Percentiles rank a stretch among this genome's conserved stretches.
These are phyloP conservation scores for Aleiodes testaceus DNA, from an alignment of 2,888 invertebrate species.

Conservation along the genomic window DNA sequence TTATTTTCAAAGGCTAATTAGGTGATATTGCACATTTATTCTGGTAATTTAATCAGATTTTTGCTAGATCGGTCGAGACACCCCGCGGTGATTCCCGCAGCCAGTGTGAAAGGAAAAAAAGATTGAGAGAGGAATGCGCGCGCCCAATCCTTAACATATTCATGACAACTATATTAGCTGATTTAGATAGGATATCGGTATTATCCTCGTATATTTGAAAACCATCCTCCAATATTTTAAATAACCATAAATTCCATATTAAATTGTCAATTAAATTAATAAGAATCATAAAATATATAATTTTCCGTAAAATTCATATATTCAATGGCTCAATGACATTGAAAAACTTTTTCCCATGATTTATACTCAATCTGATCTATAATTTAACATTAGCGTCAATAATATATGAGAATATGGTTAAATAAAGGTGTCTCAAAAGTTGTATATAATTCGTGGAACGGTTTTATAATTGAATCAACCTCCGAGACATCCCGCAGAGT, in stretches of 20 bases:
- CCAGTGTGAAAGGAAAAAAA: constrained; percentile 18
- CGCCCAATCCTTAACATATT: constrained; percentile 68
- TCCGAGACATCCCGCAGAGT: constrained; percentile 63
- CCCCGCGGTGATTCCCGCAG: constrained; percentile 66
- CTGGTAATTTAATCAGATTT: constrained; percentile 68
- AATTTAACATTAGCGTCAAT: constrained; percentile 28
- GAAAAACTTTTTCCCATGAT: not conserved
- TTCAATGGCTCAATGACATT: constrained; percentile 29
- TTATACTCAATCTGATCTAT: not conserved
- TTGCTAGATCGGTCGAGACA: constrained; percentile 71
- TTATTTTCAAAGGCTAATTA: not conserved
- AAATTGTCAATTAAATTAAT: too few relatives aligned
- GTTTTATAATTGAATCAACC: constrained; percentile 67
- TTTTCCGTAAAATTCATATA: constrained; percentile 34
- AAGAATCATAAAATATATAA: too few relatives aligned
- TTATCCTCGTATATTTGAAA: constrained; percentile 59
- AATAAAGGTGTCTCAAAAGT: constrained; percentile 46
- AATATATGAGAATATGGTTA: constrained; percentile 36
- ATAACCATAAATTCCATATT: not conserved
- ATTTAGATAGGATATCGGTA: constrained; percentile 70
- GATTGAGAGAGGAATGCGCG: constrained; percentile 61
- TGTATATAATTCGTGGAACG: constrained; percentile 54
- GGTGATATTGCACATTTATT: not conserved
- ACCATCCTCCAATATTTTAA: constrained; percentile 47
- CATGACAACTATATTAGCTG: constrained; percentile 73